A percentile compares a stretch with the other conserved stretches of the same genome.
These are phyloP conservation scores for Chaetogeoica ovagalla DNA, from an alignment of 2,888 invertebrate species.

Conservation along the genomic window DNA sequence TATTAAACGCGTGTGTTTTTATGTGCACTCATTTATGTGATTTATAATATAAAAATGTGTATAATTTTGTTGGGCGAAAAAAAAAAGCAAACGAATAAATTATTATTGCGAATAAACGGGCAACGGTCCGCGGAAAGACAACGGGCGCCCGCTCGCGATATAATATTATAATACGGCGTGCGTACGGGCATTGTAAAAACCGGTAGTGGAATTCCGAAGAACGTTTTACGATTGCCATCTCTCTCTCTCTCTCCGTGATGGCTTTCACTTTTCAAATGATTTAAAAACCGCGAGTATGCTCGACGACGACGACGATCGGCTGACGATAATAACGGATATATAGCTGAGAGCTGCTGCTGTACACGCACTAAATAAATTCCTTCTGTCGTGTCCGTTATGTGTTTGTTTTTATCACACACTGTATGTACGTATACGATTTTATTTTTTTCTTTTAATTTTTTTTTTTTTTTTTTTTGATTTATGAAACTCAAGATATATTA, in stretches of 20 bases:
- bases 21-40: too few relatives aligned
- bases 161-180: too few relatives aligned
- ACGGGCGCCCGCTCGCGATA: too few relatives aligned
- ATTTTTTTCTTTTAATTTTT: background rate
- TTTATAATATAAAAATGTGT: too few relatives aligned
- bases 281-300: conserved; percentile 42
- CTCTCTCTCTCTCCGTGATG: background rate
- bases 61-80: too few relatives aligned
- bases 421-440: too few relatives aligned
- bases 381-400: background rate
- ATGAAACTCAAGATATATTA: conserved; percentile 40
- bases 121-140: too few relatives aligned
- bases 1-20: too few relatives aligned
- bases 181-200: background rate
- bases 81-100: too few relatives aligned
- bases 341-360: background rate
- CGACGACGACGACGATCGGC: conserved; percentile 4
- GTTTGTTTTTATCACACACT: conserved; percentile 35
- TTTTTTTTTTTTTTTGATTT: conserved; percentile 33
- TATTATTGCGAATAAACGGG: too few relatives aligned
- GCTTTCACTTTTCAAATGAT: conserved; percentile 49
- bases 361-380: background rate
- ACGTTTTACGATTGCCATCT: conserved; percentile 46
- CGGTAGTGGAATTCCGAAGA: conserved; percentile 34
- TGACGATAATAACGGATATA: conserved; percentile 22